Evolutionary conservation across 2,797 vertebrate species (phyloP).

Genomic region (Trichosurus vulpecula): DNA sequence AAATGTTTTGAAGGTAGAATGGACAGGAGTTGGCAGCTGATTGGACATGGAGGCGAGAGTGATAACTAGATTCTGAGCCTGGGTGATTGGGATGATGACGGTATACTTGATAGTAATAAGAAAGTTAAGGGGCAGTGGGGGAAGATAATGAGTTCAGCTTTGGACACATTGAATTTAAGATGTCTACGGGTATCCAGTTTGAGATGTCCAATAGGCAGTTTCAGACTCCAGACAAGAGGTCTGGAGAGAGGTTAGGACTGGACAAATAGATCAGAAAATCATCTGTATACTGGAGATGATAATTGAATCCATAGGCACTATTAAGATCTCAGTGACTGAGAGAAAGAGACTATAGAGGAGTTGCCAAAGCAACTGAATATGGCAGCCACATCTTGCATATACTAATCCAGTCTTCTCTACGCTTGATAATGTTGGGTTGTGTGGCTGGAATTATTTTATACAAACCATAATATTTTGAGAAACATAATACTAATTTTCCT

Average conservation of each 20-base stretch:
- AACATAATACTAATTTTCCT: background rate
- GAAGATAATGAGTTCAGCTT: background rate
- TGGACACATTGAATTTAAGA: background rate
- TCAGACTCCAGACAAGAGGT: background rate
- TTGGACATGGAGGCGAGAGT: background rate
- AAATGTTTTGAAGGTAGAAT: background rate
- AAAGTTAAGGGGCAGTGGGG: background rate
- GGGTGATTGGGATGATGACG: background rate
- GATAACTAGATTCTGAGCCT: background rate
- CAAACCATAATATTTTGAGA: background rate
- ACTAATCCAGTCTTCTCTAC: background rate
- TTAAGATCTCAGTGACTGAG: background rate
- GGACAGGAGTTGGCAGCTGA: background rate
- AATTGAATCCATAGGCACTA: background rate
- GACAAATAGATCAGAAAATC: background rate
- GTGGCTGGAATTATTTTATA: background rate
- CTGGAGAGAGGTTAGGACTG: background rate
- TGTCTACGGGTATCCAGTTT: background rate
- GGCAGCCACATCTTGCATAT: background rate
- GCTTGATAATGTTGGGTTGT: background rate
- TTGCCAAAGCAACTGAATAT: background rate
- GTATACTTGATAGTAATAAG: background rate
- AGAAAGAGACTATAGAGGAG: background rate
- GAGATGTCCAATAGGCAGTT: background rate
- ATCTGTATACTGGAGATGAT: background rate